Evolutionary conservation across 2,113 vertebrate species (phyloP).

Genomic region (Rousettus leschenaultii): DNA sequence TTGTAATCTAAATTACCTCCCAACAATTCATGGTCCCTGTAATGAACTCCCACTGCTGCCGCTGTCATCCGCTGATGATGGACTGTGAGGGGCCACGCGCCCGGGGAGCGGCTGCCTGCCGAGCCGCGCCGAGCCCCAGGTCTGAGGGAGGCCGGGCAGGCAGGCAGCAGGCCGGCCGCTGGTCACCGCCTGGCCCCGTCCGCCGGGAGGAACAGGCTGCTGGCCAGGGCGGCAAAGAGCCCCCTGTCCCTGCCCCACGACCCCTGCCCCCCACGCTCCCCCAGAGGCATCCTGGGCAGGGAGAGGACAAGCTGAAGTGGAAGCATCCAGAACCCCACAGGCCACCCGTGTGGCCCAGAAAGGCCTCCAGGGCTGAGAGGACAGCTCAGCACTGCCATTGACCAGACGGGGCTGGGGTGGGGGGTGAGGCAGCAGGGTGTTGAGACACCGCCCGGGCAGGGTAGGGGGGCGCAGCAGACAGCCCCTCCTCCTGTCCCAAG

Average conservation of each 20-base stretch:
- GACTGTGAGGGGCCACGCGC: slow-evolving; percentile 77
- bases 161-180: neutral
- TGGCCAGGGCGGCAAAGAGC: neutral
- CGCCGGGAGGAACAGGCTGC: neutral
- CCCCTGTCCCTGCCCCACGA: no score
- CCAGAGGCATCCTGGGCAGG: neutral
- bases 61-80: slow-evolving; percentile 87
- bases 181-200: neutral
- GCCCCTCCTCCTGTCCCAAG: no score
- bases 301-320: accelerated
- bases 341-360: neutral
- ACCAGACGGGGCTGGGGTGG: neutral
- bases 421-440: accelerated
- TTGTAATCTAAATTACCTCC: slow-evolving; percentile 93
- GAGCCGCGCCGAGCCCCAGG: neutral
- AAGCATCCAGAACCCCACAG: neutral
- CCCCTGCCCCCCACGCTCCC: accelerated
- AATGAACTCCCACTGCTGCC: slow-evolving; percentile 89
- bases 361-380: neutral
- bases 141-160: neutral
- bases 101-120: neutral
- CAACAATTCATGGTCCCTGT: slow-evolving; percentile 91
- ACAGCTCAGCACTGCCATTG: neutral
- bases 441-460: no score
- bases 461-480: neutral